Evolutionary conservation across 2,888 invertebrate genomes (phyloP), one percentile per base, ranked within the genome.

Genomic region (Cybosia mesomella): DNA sequence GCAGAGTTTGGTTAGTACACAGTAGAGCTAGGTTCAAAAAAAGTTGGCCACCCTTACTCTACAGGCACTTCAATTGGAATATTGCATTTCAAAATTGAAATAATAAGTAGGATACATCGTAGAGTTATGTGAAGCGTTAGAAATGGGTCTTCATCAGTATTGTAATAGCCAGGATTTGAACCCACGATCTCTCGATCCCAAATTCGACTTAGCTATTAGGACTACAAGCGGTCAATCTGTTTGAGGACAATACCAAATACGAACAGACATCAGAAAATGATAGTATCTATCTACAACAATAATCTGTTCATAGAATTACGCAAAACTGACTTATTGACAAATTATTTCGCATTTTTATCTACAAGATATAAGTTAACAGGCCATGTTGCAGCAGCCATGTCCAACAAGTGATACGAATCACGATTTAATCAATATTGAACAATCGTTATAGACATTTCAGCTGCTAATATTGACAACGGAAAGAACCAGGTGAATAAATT

Each of bases 311-410:
- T n/a, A 13, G 7, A 34, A 43, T 43, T 8, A 5, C 22, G 10
- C 4, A 5, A 53, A 53, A 21, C 21, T 21, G n/a, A 10, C 2
- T 13, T 18, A 61, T 24, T 61, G 43, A 61, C 60, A 61, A 28
- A 61, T 43, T 43, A 43, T 61, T 28, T 22, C 5, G n/a, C 60
- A 24, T 18, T 61, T 22, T 24, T n/a, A 10, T 49, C 22, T 10
- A 43, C n/a, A 18, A 18, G n/a, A n/a, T 24, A 61, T 18, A 43
- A 61, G n/a, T 49, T 11, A 10, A 43, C 60, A 28, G 43, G 43
- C 15, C 60, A 15, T n/a, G 11, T 28, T n/a, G 15, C 32, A 18
- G 13, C 11, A 21, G 32, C 24, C 79, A 80, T 80, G 62, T 34
- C n/a, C 21, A 72, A 70, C 53, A 53, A 65, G 43, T 49, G 43